Evolutionary conservation across 2,888 invertebrate genomes (phyloP).

Genomic region (Exocentrus adspersus): DNA sequence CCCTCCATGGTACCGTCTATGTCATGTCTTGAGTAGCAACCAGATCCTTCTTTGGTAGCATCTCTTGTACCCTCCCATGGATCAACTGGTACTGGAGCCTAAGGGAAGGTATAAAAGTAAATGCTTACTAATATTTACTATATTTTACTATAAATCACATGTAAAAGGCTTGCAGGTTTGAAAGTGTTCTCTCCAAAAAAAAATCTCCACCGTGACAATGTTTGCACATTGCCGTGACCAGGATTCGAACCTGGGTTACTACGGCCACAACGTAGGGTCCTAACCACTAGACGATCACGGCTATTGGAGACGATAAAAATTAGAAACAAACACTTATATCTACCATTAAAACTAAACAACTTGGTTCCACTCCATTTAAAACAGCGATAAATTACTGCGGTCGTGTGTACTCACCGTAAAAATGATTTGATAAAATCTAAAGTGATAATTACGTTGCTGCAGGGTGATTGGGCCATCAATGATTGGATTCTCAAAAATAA

Average conservation of each 20-base stretch:
- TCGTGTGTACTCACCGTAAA: no score
- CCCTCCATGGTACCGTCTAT: neutral
- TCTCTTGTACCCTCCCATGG: neutral
- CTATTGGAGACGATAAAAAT: slow-evolving; percentile 44
- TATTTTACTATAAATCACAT: no score
- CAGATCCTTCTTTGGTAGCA: neutral
- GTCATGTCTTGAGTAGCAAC: neutral
- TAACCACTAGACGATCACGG: slow-evolving; percentile 62
- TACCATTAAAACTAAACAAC: no score
- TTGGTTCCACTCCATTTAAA: no score
- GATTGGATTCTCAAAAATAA: no score
- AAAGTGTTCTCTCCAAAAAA: no score
- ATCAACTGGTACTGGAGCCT: neutral
- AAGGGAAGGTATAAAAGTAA: neutral
- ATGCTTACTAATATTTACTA: neutral
- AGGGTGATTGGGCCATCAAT: no score
- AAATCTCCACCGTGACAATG: slow-evolving; percentile 50
- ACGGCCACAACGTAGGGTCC: slow-evolving; percentile 71
- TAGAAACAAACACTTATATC: no score
- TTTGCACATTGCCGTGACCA: slow-evolving; percentile 64
- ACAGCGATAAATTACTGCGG: no score
- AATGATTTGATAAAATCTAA: no score
- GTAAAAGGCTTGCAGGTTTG: no score
- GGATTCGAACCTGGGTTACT: slow-evolving; percentile 72
- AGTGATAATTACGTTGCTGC: no score